Base-by-base conservation (phyloP, 2,113 vertebrate species). In the Nyctibius bracteatus region DNA sequence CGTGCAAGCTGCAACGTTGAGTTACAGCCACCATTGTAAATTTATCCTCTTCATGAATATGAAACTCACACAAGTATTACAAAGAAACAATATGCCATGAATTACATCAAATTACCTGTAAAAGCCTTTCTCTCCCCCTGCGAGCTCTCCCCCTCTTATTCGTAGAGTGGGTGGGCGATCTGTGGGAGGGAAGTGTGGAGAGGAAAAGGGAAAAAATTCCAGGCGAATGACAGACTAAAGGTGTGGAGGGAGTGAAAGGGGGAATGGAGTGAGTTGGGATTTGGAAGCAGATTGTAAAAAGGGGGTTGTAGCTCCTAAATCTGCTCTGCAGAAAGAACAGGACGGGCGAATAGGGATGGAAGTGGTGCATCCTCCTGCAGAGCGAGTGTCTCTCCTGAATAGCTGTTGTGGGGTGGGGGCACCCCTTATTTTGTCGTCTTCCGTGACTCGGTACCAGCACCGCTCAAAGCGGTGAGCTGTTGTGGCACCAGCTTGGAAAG, bases 61-160 rank as follows among this genome's bases (percentile, higher is more conserved):
- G 75, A 86, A 86, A 52, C 77, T 90, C 8, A 2, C 79, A 77
- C 51, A 71, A 82, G 81, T 72, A 62, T 91, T 82, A 68, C 77
- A 94, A 90, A 94, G 81, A 82, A 96, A 94, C 87, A 91, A 46
- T 93, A 58, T 67, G 74, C 86, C 66, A 6, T 28, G 80, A 94
- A 97, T 96, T 97, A 96, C 92, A 93, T 92, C 87, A 87, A 96
- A 97, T 97, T 97, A 97, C 94, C 93, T 94, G 94, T 96, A 92
- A 96, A 96, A 97, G 94, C 86, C 86, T 95, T 90, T 96, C 82
- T 94, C 93, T 92, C 79, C 93, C 94, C 95, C 65, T 89, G 66
- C 2, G 4, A 83, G 84, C 80, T 88, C 90, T 95, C 90, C 90
- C 88, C 84, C 86, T 93, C 90, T 92, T 82, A 52, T 65, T 96